A percentile compares a stretch with the other conserved stretches of the same genome.
These are phyloP conservation scores for Vireo altiloquus DNA, from an alignment of 2,113 vertebrate species.

Conservation along the genomic window DNA sequence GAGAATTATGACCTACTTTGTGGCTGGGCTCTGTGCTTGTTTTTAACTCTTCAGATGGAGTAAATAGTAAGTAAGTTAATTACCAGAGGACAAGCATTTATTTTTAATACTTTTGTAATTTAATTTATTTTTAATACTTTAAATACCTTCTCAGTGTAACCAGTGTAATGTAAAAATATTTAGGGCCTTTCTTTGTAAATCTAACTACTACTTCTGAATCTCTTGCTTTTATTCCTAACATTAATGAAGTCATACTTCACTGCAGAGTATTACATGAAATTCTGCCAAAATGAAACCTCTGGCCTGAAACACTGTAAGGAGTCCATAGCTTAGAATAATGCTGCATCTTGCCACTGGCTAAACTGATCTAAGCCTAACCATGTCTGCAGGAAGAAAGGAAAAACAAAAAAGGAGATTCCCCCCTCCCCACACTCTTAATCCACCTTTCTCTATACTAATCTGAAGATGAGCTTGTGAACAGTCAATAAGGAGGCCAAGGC, in stretches of 20 bases:
- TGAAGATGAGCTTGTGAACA: constrained; percentile 5
- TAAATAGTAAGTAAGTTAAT: neutral
- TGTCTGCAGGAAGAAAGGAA: constrained; percentile 2
- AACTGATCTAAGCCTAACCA: neutral
- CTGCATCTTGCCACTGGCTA: neutral
- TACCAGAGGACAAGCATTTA: neutral
- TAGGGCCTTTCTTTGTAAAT: neutral
- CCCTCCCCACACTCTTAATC: neutral
- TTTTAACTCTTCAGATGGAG: neutral
- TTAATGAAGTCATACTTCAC: neutral
- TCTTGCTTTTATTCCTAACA: neutral
- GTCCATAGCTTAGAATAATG: constrained; percentile 16
- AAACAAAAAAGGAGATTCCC: neutral
- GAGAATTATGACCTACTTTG: constrained; percentile 14
- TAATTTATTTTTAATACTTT: neutral
- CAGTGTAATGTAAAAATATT: neutral
- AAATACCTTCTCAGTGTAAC: neutral
- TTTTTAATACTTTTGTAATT: neutral
- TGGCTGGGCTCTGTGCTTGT: neutral
- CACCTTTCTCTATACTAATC: constrained; percentile 42
- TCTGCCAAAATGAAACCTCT: constrained; percentile 12
- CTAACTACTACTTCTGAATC: neutral
- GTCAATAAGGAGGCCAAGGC: constrained; percentile 39
- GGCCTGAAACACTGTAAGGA: neutral
- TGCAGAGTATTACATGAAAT: neutral